Conservation (phyloP, 2,113 vertebrate species). For the Lepisosteus oculatus region DNA sequence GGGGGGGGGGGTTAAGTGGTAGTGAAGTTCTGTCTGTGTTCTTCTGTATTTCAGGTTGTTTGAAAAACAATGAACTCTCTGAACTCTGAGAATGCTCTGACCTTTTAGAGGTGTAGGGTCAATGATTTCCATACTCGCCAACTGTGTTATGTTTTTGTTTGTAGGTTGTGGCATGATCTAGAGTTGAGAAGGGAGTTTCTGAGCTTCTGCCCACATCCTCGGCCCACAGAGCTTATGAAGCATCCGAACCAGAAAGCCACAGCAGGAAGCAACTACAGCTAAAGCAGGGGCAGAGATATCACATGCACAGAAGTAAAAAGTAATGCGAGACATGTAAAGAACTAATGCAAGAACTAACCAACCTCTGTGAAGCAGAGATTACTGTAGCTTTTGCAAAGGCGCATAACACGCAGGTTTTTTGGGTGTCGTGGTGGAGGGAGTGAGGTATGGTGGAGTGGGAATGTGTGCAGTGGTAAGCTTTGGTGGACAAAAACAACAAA, state of each 20-base stretch:
- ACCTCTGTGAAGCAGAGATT: too few species aligned
- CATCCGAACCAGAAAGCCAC: slow-evolving; percentile 55
- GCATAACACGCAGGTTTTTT: too few species aligned
- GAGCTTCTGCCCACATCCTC: slow-evolving; percentile 62
- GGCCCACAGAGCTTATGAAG: slow-evolving; percentile 33
- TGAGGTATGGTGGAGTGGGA: neutral
- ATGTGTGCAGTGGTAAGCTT: neutral
- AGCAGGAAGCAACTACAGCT: slow-evolving; percentile 38
- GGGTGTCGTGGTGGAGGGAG: too few species aligned
- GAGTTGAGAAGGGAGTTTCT: slow-evolving; percentile 20
- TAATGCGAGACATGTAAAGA: too few species aligned
- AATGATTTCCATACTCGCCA: slow-evolving; percentile 34
- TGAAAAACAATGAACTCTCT: neutral
- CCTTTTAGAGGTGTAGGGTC: slow-evolving; percentile 35
- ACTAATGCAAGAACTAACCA: too few species aligned
- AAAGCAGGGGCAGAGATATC: slow-evolving; percentile 51
- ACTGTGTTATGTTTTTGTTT: slow-evolving; percentile 9
- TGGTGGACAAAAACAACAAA: neutral
- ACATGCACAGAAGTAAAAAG: neutral
- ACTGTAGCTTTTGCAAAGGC: too few species aligned
- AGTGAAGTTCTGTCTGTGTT: neutral
- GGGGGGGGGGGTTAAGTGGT: too few species aligned
- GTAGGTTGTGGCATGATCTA: slow-evolving; percentile 32
- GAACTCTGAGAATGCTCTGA: neutral
- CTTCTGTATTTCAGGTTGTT: neutral